Conservation (phyloP, 2,888 invertebrate genomes). For the Autographa pulchrina region DNA sequence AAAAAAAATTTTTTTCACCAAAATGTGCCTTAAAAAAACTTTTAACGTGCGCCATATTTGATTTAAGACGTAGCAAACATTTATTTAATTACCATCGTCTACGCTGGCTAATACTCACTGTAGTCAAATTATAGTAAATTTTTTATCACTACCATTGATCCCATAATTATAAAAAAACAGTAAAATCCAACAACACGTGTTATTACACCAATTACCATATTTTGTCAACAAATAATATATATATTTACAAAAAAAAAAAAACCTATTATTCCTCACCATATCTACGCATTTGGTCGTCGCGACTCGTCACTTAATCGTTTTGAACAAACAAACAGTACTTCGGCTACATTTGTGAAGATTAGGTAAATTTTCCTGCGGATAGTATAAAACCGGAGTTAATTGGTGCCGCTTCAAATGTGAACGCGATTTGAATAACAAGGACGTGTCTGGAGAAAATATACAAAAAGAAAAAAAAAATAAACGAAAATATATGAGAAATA, state of each 20-base stretch:
- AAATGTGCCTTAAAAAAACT: too few species aligned
- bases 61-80: too few species aligned
- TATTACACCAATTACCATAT: too few species aligned
- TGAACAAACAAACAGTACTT: constrained; percentile 29
- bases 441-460: constrained; percentile 34
- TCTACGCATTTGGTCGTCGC: background rate
- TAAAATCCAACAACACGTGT: too few species aligned
- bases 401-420: constrained; percentile 39
- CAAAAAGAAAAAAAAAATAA: background rate
- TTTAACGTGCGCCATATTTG: too few species aligned
- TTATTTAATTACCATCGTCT: too few species aligned
- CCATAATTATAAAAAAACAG: too few species aligned
- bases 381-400: constrained; percentile 50
- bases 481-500: constrained; percentile 3
- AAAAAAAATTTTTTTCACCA: too few species aligned
- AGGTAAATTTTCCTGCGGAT: constrained; percentile 28
- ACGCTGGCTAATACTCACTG: too few species aligned
- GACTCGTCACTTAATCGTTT: background rate
- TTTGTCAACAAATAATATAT: background rate
- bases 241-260: background rate
- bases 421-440: constrained; percentile 31
- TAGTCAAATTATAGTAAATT: too few species aligned
- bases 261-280: background rate
- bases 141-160: too few species aligned
- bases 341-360: constrained; percentile 12